phyloP scores from a whole-genome alignment of 2,113 vertebrate species.

The Lagopus muta region DNA sequence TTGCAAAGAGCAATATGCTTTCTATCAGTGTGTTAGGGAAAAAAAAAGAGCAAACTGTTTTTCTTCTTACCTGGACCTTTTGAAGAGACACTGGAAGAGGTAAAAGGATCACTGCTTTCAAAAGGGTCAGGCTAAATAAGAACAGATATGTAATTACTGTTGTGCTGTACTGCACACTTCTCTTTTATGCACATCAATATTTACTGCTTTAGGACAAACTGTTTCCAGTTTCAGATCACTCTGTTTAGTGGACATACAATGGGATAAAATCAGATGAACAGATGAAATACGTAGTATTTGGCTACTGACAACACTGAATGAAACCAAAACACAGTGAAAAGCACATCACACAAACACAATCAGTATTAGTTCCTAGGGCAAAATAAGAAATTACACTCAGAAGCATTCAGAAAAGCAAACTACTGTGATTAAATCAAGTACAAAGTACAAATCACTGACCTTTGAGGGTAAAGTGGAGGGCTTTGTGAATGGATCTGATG shows the following conservation, averaged over 20 bases:
- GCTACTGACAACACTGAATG: neutral
- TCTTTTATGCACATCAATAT: neutral
- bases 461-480: constrained; percentile 85
- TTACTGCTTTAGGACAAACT: neutral
- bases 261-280: neutral
- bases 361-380: neutral
- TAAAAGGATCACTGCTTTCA: constrained; percentile 89
- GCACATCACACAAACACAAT: neutral
- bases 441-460: constrained; percentile 74
- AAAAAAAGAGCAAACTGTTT: rapidly evolving
- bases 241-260: neutral
- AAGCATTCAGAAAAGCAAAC: neutral
- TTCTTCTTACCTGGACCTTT: constrained; percentile 90
- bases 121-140: constrained; percentile 85
- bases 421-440: neutral
- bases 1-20: neutral
- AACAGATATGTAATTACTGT: neutral
- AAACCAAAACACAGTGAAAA: neutral
- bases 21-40: neutral
- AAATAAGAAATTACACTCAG: neutral
- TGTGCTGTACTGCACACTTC: neutral
- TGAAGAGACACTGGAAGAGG: constrained; percentile 83
- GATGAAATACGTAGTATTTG: neutral
- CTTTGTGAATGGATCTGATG: constrained; percentile 91
- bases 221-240: neutral